These are phyloP conservation scores for Micronycteris hirsuta DNA, from an alignment of 2,113 vertebrate genomes.

Conservation along the genomic window DNA sequence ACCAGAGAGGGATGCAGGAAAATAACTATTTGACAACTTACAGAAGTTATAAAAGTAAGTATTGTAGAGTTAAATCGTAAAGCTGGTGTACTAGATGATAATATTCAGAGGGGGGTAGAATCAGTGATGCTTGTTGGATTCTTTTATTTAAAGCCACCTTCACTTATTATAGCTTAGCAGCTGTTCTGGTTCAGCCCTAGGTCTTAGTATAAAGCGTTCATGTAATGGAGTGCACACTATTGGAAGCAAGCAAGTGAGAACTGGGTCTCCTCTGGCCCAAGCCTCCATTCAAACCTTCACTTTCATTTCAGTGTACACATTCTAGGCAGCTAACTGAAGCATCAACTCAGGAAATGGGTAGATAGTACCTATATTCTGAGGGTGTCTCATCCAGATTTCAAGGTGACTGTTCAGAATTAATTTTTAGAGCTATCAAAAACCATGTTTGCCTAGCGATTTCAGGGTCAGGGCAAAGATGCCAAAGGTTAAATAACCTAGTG, in stretches of 20 bases:
- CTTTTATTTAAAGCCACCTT: neutral
- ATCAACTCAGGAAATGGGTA: neutral
- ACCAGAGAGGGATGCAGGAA: neutral
- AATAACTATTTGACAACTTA: neutral
- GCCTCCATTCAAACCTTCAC: constrained; percentile 23
- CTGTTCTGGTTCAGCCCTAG: neutral
- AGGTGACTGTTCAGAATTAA: neutral
- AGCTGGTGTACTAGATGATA: neutral
- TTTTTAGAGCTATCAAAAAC: neutral
- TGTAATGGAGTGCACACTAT: neutral
- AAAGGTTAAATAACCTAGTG: constrained; percentile 6
- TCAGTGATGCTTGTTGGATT: neutral
- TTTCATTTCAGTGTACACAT: constrained; percentile 11
- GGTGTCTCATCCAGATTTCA: neutral
- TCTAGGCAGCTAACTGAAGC: neutral
- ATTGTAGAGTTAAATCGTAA: neutral
- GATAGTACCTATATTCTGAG: neutral
- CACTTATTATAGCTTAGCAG: neutral
- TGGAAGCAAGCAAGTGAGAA: neutral
- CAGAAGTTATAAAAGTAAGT: neutral
- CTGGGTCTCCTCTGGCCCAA: neutral
- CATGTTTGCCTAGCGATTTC: neutral
- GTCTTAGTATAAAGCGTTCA: neutral
- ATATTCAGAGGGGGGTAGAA: neutral
- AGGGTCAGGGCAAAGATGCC: neutral